Percentiles rank a stretch among this genome's conserved stretches.
These are phyloP conservation scores for Neosalanx taihuensis DNA, from an alignment of 2,797 vertebrate genomes.

Conservation along the genomic window DNA sequence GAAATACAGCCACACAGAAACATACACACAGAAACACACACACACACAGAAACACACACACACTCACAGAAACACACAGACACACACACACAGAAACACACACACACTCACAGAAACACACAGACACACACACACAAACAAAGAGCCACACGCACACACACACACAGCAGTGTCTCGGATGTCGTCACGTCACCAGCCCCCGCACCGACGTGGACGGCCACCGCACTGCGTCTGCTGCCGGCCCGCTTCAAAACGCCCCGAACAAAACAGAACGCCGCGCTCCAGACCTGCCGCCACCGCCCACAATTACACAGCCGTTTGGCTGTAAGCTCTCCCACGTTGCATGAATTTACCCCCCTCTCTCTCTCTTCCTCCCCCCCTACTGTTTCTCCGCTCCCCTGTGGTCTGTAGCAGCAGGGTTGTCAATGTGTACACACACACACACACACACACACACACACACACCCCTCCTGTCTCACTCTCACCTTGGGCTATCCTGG, in stretches of 20 bases:
- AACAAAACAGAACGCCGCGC: constrained; percentile 58
- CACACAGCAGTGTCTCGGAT: constrained; percentile 12
- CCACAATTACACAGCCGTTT: constrained; percentile 65
- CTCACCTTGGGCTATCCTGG: constrained; percentile 4
- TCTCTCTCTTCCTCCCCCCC: constrained; percentile 37
- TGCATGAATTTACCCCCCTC: constrained; percentile 64
- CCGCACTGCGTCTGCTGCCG: constrained; percentile 37
- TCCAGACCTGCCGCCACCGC: constrained; percentile 51
- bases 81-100: too few relatives aligned
- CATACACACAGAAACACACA: background rate
- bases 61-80: too few relatives aligned
- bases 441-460: constrained; percentile 26
- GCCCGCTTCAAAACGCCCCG: constrained; percentile 57
- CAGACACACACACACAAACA: background rate
- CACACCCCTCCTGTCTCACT: background rate
- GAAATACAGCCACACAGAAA: too few relatives aligned
- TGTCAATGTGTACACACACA: background rate
- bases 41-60: background rate
- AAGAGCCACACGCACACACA: background rate
- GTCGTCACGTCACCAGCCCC: constrained; percentile 16
- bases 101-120: background rate
- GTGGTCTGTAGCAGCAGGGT: too few relatives aligned
- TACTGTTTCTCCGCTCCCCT: constrained; percentile 33
- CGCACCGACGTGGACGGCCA: constrained; percentile 31
- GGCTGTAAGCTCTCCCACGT: constrained; percentile 62